Conservation (phyloP, 2,113 vertebrate genomes). For the Aix galericulata region DNA sequence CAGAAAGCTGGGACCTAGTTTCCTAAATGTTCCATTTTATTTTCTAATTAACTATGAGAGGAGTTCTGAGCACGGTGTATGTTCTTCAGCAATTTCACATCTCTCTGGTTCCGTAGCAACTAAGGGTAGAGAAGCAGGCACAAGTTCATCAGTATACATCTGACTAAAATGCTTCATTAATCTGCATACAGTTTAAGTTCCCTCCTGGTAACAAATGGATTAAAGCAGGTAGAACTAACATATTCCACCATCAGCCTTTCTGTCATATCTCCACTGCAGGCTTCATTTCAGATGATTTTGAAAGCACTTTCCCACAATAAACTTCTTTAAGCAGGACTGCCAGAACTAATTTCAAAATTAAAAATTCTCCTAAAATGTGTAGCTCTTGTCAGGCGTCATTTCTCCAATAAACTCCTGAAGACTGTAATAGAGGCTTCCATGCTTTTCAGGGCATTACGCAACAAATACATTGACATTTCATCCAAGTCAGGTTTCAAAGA, state of each 20-base stretch:
- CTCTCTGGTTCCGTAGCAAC: slow-evolving; percentile 9
- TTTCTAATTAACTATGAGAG: slow-evolving; percentile 28
- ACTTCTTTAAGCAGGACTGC: slow-evolving; percentile 19
- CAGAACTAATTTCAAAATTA: slow-evolving; percentile 57
- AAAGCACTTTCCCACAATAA: not conserved
- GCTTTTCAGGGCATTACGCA: not conserved
- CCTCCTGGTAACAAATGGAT: slow-evolving; percentile 25
- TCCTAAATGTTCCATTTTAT: slow-evolving; percentile 50
- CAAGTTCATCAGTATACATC: slow-evolving; percentile 19
- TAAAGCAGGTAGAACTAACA: slow-evolving; percentile 56
- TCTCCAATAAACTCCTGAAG: slow-evolving; percentile 38
- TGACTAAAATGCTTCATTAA: slow-evolving; percentile 48
- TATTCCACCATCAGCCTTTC: not conserved
- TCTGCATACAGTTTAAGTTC: not conserved
- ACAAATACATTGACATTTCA: slow-evolving; percentile 52
- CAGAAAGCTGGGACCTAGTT: slow-evolving; percentile 15
- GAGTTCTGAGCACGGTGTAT: not conserved
- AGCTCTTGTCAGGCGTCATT: slow-evolving; percentile 13
- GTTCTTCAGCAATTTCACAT: slow-evolving; percentile 28
- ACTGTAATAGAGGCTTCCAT: not conserved
- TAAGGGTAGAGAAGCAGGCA: slow-evolving; percentile 7
- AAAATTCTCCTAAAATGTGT: not conserved
- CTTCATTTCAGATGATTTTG: slow-evolving; percentile 48
- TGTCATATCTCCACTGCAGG: not conserved
- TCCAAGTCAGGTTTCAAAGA: slow-evolving; percentile 40